phyloP scores from a whole-genome alignment of 2,113 vertebrate genomes.

The Sapajus apella region DNA sequence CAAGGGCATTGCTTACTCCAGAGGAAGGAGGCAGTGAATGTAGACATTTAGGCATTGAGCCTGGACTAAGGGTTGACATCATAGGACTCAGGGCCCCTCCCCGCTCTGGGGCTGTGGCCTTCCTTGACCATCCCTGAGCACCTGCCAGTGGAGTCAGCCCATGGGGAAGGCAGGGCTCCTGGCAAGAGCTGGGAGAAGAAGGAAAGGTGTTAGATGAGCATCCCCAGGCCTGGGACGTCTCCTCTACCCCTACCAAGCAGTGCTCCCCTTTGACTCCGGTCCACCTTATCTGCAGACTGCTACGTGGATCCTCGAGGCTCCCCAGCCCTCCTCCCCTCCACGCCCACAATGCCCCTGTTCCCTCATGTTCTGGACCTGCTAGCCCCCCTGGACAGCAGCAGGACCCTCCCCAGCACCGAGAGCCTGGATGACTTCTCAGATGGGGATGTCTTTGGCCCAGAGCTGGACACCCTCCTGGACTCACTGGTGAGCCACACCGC shows the following conservation, averaged over 20 bases:
- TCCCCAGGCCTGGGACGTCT: neutral
- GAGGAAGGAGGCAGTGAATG: neutral
- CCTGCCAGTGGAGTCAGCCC: neutral
- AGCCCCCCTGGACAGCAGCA: constrained; percentile 83
- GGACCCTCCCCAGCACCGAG: constrained; percentile 85
- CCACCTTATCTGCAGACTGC: constrained; percentile 79
- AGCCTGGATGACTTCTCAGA: constrained; percentile 86
- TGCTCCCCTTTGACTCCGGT: neutral
- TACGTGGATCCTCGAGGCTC: constrained; percentile 84
- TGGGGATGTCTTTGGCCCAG: constrained; percentile 92
- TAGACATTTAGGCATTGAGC: neutral
- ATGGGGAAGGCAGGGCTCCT: neutral
- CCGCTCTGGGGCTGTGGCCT: rapidly evolving
- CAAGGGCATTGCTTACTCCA: neutral
- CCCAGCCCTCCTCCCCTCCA: constrained; percentile 76
- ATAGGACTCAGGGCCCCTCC: neutral
- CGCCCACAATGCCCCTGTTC: constrained; percentile 79
- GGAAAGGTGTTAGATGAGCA: neutral
- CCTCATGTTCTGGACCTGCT: constrained; percentile 86
- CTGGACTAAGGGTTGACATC: rapidly evolving
- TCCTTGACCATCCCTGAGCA: neutral
- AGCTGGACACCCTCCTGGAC: constrained; percentile 94
- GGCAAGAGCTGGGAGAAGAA: neutral
- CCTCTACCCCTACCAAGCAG: neutral
- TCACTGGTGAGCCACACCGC: constrained; percentile 83